Evolutionary conservation across 2,888 invertebrate genomes (phyloP), one percentile per base, ranked within the genome.

Genomic region (Neocrepidodera transversa): DNA sequence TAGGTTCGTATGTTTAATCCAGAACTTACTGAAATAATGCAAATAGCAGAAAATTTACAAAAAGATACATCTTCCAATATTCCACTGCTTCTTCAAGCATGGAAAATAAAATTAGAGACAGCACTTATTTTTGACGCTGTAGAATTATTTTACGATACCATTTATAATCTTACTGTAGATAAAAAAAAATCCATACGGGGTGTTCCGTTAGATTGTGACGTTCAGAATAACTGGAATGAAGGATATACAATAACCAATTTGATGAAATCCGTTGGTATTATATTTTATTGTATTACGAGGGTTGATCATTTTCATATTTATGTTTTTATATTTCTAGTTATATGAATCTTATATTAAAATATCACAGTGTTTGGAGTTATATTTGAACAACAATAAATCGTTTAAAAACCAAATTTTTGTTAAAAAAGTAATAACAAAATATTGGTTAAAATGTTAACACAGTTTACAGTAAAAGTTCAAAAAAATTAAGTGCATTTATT

Each of bases 101-200:
- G 64, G 66, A 69, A 64, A 49, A 58, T 88, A n/a, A 82, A 85
- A 81, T 84, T 91, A 5, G 88, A 90, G 74, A 86, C 92, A 61
- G 95, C 93, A 4, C 81, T 96, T 62, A 84, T 93, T 67, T 90
- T 92, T 74, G 96, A 97, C 76, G 90, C 93, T 0, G 90, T 95
- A 10, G 84, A 86, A 65, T 80, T 95, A 66, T 91, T 94, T 77
- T 88, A 91, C n/a, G 84, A 87, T 72, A 92, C 91, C 40, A 81
- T 95, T 54, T 86, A 87, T 68, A 88, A 88, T 71, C 77, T 92
- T 7, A 67, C 65, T 5, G 35, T 56, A 2, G 62, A 68, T 13
- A 48, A 67, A 23, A 63, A 60, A 18, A 61, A 65, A 13, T 49
- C 59, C 2, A 51, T 68, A 23, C 57, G 54, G 6, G 57, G 62